phyloP scores from a whole-genome alignment of 2,888 invertebrate species.

The Lamproptera curius region DNA sequence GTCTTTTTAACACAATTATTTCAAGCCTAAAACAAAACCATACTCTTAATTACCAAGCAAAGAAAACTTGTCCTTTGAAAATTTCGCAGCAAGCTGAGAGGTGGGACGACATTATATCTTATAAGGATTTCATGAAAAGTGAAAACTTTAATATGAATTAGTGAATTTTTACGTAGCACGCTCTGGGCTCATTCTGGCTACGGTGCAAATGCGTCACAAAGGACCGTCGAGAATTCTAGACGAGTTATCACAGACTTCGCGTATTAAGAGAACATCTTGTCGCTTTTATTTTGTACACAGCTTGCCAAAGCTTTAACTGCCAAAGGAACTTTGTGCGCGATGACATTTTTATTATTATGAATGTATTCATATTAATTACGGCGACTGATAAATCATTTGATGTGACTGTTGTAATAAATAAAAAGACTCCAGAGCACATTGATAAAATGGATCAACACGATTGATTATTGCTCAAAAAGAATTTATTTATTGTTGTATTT shows the following conservation, averaged over 20 bases:
- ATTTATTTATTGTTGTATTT: too few relatives aligned
- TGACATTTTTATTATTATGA: background rate
- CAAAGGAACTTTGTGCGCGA: background rate
- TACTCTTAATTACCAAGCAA: too few relatives aligned
- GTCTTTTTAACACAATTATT: too few relatives aligned
- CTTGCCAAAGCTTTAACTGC: background rate
- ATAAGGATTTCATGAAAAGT: too few relatives aligned
- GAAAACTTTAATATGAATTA: slow-evolving; percentile 20
- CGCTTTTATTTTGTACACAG: background rate
- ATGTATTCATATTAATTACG: too few relatives aligned
- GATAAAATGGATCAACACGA: too few relatives aligned
- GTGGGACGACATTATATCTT: too few relatives aligned
- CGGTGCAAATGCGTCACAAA: slow-evolving; percentile 28
- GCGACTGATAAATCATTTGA: too few relatives aligned
- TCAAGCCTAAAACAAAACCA: too few relatives aligned
- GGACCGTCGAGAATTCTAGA: slow-evolving; percentile 37
- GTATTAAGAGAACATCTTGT: slow-evolving; percentile 36
- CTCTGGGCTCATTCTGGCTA: background rate
- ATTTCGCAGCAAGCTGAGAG: background rate
- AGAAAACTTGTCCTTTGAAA: background rate
- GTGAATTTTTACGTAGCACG: slow-evolving; percentile 17
- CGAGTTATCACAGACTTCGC: slow-evolving; percentile 40
- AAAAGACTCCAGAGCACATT: too few relatives aligned
- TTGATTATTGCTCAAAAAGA: too few relatives aligned
- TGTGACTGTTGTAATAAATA: too few relatives aligned